Percentiles rank a stretch among this genome's conserved stretches.
Evolutionary conservation across 1,140 invertebrate genomes (phyloP).

Genomic region (Luehdorfia chinensis): DNA sequence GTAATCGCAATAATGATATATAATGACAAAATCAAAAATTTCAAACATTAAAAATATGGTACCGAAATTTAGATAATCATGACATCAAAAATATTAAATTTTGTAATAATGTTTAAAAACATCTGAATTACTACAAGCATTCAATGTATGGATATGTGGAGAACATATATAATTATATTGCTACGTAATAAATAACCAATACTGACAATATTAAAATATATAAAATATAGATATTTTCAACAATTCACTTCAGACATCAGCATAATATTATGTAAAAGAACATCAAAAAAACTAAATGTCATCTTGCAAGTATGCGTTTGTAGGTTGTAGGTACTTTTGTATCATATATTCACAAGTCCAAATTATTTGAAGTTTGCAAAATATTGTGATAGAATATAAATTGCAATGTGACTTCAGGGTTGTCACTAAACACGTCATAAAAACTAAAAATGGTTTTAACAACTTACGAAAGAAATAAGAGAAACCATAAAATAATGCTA

Average conservation of each 20-base stretch:
- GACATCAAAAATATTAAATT: conserved; percentile 30
- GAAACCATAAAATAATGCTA: conserved; percentile 69
- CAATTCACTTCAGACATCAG: too few relatives aligned
- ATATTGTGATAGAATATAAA: conserved; percentile 53
- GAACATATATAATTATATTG: conserved; percentile 36
- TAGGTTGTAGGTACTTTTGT: conserved; percentile 48
- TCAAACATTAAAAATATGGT: conserved; percentile 32
- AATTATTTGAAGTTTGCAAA: conserved; percentile 41
- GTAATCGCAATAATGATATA: conserved; percentile 62
- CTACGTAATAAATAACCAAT: conserved; percentile 54
- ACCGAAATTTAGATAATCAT: conserved; percentile 48
- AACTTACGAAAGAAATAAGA: conserved; percentile 72
- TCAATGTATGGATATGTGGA: conserved; percentile 15
- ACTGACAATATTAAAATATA: conserved; percentile 48
- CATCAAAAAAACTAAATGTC: conserved; percentile 52
- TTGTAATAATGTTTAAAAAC: conserved; percentile 28
- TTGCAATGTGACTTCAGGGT: conserved; percentile 62
- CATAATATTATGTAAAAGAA: too few relatives aligned
- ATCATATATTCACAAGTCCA: conserved; percentile 33
- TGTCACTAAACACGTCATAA: conserved; percentile 69
- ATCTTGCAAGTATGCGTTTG: conserved; percentile 53
- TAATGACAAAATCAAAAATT: conserved; percentile 36
- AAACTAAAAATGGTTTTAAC: conserved; percentile 69
- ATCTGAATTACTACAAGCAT: conserved; percentile 22
- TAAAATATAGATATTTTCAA: conserved; percentile 63